Evolutionary conservation across 23 tunicate genomes (phyloP).

Genomic region (Trididemnum clinides): DNA sequence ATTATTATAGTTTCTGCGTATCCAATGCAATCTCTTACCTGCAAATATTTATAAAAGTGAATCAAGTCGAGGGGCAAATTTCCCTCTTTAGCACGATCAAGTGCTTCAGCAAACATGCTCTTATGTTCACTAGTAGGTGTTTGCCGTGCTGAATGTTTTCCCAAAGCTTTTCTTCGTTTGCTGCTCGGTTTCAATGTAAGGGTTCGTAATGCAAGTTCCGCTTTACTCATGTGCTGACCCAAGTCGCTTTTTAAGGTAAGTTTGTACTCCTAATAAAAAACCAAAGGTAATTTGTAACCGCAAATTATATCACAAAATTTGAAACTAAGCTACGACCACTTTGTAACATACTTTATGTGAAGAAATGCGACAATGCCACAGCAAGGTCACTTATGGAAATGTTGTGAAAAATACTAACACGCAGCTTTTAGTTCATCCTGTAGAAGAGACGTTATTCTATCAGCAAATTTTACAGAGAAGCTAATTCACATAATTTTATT

Average conservation of each 20-base stretch:
- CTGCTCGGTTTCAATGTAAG: conserved; percentile 87
- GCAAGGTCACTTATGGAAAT: no score
- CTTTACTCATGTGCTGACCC: conserved; percentile 65
- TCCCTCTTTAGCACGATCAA: conserved; percentile 79
- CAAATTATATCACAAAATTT: neutral
- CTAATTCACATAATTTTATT: no score
- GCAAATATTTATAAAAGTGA: conserved; percentile 81
- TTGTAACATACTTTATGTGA: no score
- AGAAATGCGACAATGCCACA: no score
- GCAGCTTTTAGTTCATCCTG: no score
- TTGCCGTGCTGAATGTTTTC: conserved; percentile 88
- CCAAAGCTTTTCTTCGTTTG: conserved; percentile 74
- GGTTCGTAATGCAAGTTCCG: conserved; percentile 75
- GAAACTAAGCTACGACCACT: no score
- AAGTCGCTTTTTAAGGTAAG: conserved; percentile 73
- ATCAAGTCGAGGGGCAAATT: conserved; percentile 63
- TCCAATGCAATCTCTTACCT: conserved; percentile 38
- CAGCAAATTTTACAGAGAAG: no score
- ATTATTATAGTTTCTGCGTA: no score
- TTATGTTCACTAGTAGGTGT: conserved; percentile 81
- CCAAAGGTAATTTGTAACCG: neutral
- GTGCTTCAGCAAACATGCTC: conserved; percentile 55
- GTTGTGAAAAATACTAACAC: no score
- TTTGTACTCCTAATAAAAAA: conserved; percentile 68
- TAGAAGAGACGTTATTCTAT: no score